Conservation (phyloP, 1,140 invertebrate species). For the Lasaia peninsularis region DNA sequence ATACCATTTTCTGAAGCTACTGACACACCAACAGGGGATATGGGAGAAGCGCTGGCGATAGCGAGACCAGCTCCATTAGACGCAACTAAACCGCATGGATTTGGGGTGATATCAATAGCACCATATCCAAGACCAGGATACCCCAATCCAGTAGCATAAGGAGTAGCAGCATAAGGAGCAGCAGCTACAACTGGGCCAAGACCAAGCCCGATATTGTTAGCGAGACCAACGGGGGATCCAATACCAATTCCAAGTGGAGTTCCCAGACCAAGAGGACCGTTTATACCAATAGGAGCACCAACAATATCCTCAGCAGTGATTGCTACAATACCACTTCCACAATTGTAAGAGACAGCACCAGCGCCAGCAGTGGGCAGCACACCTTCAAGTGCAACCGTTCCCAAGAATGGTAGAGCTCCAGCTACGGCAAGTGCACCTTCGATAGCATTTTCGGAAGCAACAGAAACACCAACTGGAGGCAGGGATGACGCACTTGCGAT, state of each 20-base stretch:
- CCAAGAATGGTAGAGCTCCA: constrained; percentile 38
- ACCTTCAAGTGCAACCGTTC: constrained; percentile 23
- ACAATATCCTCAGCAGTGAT: constrained; percentile 33
- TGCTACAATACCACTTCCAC: constrained; percentile 34
- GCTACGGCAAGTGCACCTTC: constrained; percentile 32
- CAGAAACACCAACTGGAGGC: constrained; percentile 36
- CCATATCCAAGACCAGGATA: constrained; percentile 6
- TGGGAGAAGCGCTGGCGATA: constrained; percentile 34
- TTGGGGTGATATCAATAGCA: background rate
- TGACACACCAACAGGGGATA: constrained; percentile 37
- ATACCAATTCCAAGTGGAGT: too few species aligned
- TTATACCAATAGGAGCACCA: background rate
- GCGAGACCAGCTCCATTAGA: constrained; percentile 32
- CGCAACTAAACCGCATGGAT: constrained; percentile 20
- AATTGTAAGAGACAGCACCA: constrained; percentile 17
- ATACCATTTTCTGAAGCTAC: constrained; percentile 37
- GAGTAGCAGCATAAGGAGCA: background rate
- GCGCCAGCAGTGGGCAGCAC: constrained; percentile 30
- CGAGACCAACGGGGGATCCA: too few species aligned
- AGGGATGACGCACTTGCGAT: constrained; percentile 36
- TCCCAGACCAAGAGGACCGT: too few species aligned
- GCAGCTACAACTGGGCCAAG: too few species aligned
- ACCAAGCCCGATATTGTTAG: too few species aligned
- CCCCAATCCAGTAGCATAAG: background rate
- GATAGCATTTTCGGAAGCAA: constrained; percentile 36